Conservation (phyloP, 1,140 invertebrate genomes). For the Bombus fervidus region DNA sequence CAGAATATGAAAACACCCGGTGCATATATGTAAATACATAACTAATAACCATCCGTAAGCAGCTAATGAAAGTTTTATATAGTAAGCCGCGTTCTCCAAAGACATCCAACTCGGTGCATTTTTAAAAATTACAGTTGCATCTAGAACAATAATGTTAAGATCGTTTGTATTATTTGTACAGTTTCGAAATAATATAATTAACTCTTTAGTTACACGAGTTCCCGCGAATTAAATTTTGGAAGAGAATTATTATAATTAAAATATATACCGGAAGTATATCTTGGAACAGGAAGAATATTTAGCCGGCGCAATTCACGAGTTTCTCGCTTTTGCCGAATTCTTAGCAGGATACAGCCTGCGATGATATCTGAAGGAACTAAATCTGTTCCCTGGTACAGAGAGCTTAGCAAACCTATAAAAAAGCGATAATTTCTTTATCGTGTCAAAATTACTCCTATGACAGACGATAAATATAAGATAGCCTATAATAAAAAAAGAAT, state of each 20-base stretch:
- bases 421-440: constrained; percentile 15
- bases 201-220: background rate
- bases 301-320: constrained; percentile 87
- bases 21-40: constrained; percentile 88
- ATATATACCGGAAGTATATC: constrained; percentile 85
- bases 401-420: constrained; percentile 85
- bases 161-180: background rate
- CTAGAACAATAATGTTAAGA: constrained; percentile 24
- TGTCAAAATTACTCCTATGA: background rate
- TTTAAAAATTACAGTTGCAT: constrained; percentile 81
- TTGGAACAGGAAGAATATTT: constrained; percentile 86
- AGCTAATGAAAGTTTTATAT: constrained; percentile 90
- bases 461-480: background rate
- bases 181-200: background rate
- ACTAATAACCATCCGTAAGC: constrained; percentile 96
- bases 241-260: background rate
- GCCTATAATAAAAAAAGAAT: background rate
- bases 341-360: constrained; percentile 91
- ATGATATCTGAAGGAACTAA: constrained; percentile 94
- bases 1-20: constrained; percentile 89
- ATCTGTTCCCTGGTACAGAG: constrained; percentile 91
- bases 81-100: constrained; percentile 88
- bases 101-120: constrained; percentile 90
- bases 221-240: background rate
- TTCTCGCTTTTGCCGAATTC: constrained; percentile 88